Conservation (phyloP, 2,888 invertebrate genomes). For the Agonopterix alstromeriana region DNA sequence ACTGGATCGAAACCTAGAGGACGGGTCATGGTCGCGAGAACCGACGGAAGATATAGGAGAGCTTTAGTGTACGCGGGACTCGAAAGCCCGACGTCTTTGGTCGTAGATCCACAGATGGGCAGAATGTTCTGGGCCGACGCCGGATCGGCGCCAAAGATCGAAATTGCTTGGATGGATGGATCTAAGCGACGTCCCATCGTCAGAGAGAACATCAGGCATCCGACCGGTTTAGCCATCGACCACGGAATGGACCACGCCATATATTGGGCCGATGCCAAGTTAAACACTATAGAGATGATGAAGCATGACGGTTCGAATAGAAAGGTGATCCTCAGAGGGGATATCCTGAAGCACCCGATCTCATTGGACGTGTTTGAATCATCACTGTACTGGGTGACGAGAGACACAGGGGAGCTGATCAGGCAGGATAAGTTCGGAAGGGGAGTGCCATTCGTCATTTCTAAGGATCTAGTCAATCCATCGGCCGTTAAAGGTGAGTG, state of each 20-base stretch:
- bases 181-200: conserved; percentile 89
- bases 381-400: conserved; percentile 94
- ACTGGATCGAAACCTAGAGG: conserved; percentile 85
- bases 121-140: conserved; percentile 96
- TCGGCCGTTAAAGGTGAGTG: conserved; percentile 86
- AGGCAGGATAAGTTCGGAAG: conserved; percentile 98
- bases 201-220: conserved; percentile 88
- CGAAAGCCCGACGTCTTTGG: conserved; percentile 92
- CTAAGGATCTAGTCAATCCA: conserved; percentile 90
- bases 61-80: conserved; percentile 87
- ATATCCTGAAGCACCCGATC: conserved; percentile 84
- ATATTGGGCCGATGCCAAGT: conserved; percentile 97
- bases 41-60: conserved; percentile 92
- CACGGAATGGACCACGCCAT: conserved; percentile 91
- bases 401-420: conserved; percentile 90
- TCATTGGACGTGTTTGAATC: conserved; percentile 96
- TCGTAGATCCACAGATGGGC: conserved; percentile 90
- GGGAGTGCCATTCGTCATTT: conserved; percentile 90
- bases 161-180: conserved; percentile 98
- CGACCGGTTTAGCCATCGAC: conserved; percentile 93
- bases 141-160: conserved; percentile 94
- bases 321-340: conserved; percentile 84
- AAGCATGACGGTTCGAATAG: conserved; percentile 87
- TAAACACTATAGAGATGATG: conserved; percentile 92
- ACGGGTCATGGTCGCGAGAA: conserved; percentile 90